Evolutionary conservation across 2,797 vertebrate species (phyloP), one percentile per base, ranked within the genome.

Genomic region (Melanotaenia pygmaea): DNA sequence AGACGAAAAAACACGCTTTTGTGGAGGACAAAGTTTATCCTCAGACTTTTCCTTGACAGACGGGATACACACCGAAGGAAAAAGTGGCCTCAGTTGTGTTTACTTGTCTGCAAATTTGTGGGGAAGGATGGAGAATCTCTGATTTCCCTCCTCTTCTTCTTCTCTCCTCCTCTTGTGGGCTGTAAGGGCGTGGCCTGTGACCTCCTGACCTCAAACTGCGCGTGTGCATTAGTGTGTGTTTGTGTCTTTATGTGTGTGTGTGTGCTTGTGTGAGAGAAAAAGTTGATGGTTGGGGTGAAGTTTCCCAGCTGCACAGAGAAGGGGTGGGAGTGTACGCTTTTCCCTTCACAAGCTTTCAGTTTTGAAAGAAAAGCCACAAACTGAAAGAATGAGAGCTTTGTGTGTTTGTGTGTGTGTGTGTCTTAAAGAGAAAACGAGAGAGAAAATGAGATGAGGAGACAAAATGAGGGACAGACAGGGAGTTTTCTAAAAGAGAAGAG

Each of bases 321-420:
- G 38, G 77, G 82, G 87, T 77, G 83, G 91, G 87, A 87, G 90
- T 78, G 82, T 64, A 70, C 34, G 65, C 82, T 83, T 91, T 86
- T 87, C 80, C 64, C 75, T 86, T 77, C 62, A 75, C 81, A 72
- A 88, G 86, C 88, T 86, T 86, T 90, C 84, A 76, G 84, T 92
- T 92, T 85, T 83, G 84, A 92, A 92, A 90, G 90, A 89, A 91
- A 93, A 92, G 90, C 89, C 86, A 86, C 88, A 86, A 84, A 88
- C 81, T 89, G 79, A 92, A 90, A 93, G 92, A 95, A 93, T 90
- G 86, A 92, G 87, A 80, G 86, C 93, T 94, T 92, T 94, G 90
- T 94, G 86, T 71, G 86, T 92, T 78, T 74, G 85, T 74, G 70
- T 80, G 59, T 67, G 53, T 72, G 80, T 90, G 71, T 90, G 70